phyloP scores from a whole-genome alignment of 2,888 invertebrate genomes.

The Gastracanthus pulcherrimus region DNA sequence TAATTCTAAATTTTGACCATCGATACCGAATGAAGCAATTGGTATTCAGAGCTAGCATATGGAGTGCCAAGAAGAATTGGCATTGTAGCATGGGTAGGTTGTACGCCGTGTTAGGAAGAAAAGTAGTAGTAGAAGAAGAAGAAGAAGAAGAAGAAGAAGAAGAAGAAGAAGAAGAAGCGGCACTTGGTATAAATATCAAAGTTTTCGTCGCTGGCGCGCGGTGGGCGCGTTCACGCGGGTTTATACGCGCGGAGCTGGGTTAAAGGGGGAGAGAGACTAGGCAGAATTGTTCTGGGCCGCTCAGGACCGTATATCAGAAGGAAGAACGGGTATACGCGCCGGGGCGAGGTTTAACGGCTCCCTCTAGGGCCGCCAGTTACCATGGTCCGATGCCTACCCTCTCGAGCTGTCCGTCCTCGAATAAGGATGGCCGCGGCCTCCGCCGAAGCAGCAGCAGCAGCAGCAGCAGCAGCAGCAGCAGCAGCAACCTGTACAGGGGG shows the following conservation, averaged over 20 bases:
- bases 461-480: background rate
- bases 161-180: background rate
- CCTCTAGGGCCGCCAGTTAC: constrained; percentile 73
- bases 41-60: background rate
- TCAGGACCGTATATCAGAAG: constrained; percentile 72
- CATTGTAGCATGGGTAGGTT: too few relatives aligned
- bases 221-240: constrained; percentile 28
- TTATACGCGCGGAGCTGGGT: constrained; percentile 17
- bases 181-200: constrained; percentile 31
- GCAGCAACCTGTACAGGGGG: background rate
- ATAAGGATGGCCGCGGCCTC: constrained; percentile 74
- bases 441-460: background rate
- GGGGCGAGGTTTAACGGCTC: constrained; percentile 74
- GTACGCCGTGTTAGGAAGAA: too few relatives aligned
- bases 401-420: constrained; percentile 73
- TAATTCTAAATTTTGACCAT: background rate
- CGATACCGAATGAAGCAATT: background rate
- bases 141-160: background rate
- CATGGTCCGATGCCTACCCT: constrained; percentile 77
- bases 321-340: constrained; percentile 50
- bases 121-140: background rate
- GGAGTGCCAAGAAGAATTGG: background rate
- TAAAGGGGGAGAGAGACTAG: background rate
- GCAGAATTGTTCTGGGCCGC: constrained; percentile 58
- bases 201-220: constrained; percentile 23